Evolutionary conservation across 1,140 invertebrate genomes (phyloP), one percentile per base, ranked within the genome.

Genomic region (Cherax quadricarinatus): DNA sequence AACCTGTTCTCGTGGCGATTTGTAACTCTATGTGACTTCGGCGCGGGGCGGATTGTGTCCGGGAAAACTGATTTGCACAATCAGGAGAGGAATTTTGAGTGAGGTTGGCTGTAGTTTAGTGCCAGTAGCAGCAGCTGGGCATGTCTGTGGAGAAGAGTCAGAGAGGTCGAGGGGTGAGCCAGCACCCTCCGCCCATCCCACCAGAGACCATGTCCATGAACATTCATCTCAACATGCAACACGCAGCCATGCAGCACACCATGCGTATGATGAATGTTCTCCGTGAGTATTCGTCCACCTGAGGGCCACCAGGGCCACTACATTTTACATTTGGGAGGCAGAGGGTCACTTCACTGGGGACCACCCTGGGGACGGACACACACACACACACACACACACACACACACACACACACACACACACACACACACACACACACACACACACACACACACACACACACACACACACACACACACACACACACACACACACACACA

Each of bases 171-270:
- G 49, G 79, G 7, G 30, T 24, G 7, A 49, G n/a, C 41, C 83
- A 79, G 0, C 86, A 30, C 60, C 83, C 78, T 48, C 88, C 87
- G 12, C 92, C 92, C 70, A 93, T 93, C 41, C 87, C 82, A n/a
- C 92, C 92, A 18, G 92, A 93, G 62, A 89, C 88, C 30, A 89
- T 93, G 92, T 80, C 92, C 57, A 93, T 93, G 92, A 93, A 93
- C 53, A 93, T 93, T 21, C 92, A 93, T 51, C 82, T 93, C 41
- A 93, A 93, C 87, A 93, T 93, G 87, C 92, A 93, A 41, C 88
- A 93, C 81, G 87, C 92, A 0, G 92, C 92, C 62, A 89, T 93
- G 87, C 92, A 93, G 49, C 87, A 93, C 75, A 93, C 92, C 3
- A 89, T 89, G 78, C 87, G 88, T 73, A 89, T 93, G 80, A 93